Evolutionary conservation across 1,140 invertebrate genomes (phyloP), one percentile per base, ranked within the genome.

Genomic region (Triops longicaudatus): DNA sequence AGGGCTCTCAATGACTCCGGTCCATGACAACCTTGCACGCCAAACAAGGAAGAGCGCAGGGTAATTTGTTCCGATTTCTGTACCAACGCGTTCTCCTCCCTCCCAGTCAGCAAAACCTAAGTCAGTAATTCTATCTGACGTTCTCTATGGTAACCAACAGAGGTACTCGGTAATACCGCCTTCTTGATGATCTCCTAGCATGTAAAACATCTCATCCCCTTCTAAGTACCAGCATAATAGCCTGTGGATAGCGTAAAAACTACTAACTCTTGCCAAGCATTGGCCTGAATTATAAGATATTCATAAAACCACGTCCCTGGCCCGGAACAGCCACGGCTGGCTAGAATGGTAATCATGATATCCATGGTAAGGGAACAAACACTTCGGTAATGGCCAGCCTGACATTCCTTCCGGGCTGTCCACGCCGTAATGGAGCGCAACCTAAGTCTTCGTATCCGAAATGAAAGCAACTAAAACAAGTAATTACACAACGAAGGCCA

Each of bases 131-230:
- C 10, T 63, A 37, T 63, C 50, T 63, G 10, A 63, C 50, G 50
- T 63, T 5, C 50, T 63, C 10, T 63, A 63, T 63, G 14, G 22
- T 63, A 63, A 63, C 50, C 6, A 6, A 63, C 50, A 7, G 50
- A 63, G 17, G n/a, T 17, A 63, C 50, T 22, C 50, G 50, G 22
- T 63, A 17, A 63, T 63, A 14, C 50, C 50, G 7, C n/a, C 17
- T 63, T 63, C 50, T 63, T 63, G n/a, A 63, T 63, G 50, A 63
- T 63, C n/a, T 63, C 14, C 50, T 63, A 63, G 50, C 50, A 63
- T 63, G 50, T 63, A n/a, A 63, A 4, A 63, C 50, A 22, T 63
- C 14, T 63, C 50, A 22, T 63, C 50, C 50, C 50, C 22, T 17
- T 14, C 31, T 37, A 37, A 37, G 31, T 37, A 37, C 31, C 31